Base-by-base conservation (phyloP, 92 coral and sea anemone species). In the Galaxea fascicularis region DNA sequence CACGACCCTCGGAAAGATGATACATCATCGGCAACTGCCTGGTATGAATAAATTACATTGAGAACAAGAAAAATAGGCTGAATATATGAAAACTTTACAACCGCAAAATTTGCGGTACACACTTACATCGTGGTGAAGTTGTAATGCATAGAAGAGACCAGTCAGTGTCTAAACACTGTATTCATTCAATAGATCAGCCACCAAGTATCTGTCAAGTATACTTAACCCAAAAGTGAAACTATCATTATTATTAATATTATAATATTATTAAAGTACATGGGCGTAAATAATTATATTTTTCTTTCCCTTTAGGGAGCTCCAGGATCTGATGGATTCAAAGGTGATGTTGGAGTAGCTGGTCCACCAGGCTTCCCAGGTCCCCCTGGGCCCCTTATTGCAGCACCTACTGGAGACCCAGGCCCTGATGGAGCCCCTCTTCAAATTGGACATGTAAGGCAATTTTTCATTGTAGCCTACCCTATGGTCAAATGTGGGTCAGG, bases 271-370 rank as follows among this genome's bases (percentile, higher is more conserved):
- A n/a, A n/a, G n/a, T n/a, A n/a, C n/a, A n/a, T n/a, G n/a, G n/a
- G n/a, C n/a, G n/a, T n/a, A n/a, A n/a, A n/a, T n/a, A n/a, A n/a
- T n/a, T n/a, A n/a, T n/a, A n/a, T n/a, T n/a, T n/a, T n/a, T n/a
- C n/a, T n/a, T n/a, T n/a, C n/a, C n/a, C n/a, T n/a, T 22, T 58
- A 82, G 86, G 86, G 86, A 44, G 22, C 77, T 15, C 44, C 86
- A 14, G 86, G 86, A 21, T 16, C 25, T 25, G 22, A 71, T 15
- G 86, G 86, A 9, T 2, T 8, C 8, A 57, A 82, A 25, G 86
- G 78, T 17, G 78, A 57, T 25, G 7, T 0, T 0, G 86, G 86
- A 7, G 1, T 71, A 13, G 5, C 46, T 0, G 86, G 86, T 16
- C 30, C 86, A 4, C 78, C 13, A 2, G 86, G 86, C 17, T 22